phyloP scores from a whole-genome alignment of 1,140 invertebrate species.

The Acromyrmex echinatior region DNA sequence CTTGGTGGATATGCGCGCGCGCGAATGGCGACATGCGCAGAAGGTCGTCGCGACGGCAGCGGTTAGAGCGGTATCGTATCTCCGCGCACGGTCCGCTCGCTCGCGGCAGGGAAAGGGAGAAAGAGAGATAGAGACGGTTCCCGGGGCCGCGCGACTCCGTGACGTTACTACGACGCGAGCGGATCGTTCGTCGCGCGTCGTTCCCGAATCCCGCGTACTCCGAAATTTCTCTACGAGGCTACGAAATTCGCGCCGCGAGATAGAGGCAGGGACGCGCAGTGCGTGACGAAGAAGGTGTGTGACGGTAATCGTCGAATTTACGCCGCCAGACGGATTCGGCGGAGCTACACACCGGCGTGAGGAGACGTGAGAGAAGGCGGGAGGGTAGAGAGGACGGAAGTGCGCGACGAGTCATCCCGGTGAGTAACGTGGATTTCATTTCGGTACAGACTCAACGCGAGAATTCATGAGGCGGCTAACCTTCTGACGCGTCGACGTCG shows the following conservation, averaged over 20 bases:
- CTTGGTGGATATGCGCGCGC: conserved; percentile 36
- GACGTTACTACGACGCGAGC: conserved; percentile 36
- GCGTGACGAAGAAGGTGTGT: conserved; percentile 35
- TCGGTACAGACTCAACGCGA: background rate
- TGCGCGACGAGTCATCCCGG: conserved; percentile 47
- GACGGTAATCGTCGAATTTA: conserved; percentile 25
- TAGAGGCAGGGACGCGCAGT: background rate
- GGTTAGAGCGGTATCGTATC: conserved; percentile 59
- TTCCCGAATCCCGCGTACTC: background rate
- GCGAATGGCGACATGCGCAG: conserved; percentile 70
- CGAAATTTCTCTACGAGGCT: background rate
- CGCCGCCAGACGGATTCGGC: conserved; percentile 17
- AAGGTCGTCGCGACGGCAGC: conserved; percentile 16
- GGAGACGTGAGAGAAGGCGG: background rate
- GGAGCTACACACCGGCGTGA: background rate
- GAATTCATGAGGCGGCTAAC: conserved; percentile 3
- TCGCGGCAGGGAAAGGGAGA: conserved; percentile 41
- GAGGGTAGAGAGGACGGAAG: background rate
- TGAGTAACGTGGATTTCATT: conserved; percentile 36
- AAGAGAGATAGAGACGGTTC: conserved; percentile 22
- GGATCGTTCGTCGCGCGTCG: conserved; percentile 18
- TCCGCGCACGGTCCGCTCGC: conserved; percentile 39
- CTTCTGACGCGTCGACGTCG: background rate
- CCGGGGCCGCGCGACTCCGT: conserved; percentile 20
- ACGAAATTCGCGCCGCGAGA: conserved; percentile 21